Conservation (phyloP, 2,888 invertebrate genomes). For the Eupithecia inturbata region DNA sequence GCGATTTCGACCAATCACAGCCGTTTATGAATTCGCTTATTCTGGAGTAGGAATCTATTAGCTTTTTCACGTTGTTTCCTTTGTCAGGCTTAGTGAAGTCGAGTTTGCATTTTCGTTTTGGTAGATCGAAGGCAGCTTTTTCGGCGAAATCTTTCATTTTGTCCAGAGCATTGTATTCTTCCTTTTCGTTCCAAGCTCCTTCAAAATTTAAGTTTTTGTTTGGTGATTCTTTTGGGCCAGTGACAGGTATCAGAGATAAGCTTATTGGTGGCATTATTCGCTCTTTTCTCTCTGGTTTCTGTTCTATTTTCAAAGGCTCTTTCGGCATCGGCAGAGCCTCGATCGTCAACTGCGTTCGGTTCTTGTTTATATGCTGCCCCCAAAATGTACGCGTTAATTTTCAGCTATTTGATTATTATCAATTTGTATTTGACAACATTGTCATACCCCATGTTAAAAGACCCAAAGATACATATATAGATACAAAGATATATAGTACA, state of each 20-base stretch:
- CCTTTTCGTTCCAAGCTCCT: conserved; percentile 68
- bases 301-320: conserved; percentile 74
- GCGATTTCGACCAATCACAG: conserved; percentile 76
- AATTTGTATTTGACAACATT: conserved; percentile 83
- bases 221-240: conserved; percentile 69
- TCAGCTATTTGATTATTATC: conserved; percentile 73
- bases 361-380: conserved; percentile 83
- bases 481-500: conserved; percentile 64
- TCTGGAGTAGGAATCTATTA: conserved; percentile 77
- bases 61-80: conserved; percentile 72
- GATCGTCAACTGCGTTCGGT: conserved; percentile 78
- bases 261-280: conserved; percentile 78
- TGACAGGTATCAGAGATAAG: conserved; percentile 77
- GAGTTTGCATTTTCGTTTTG: conserved; percentile 70
- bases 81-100: conserved; percentile 61
- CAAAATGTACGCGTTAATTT: conserved; percentile 51
- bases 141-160: conserved; percentile 83
- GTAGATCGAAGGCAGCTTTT: conserved; percentile 77
- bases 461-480: conserved; percentile 57
- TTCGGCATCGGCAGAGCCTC: conserved; percentile 72
- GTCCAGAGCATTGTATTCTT: conserved; percentile 79
- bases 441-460: conserved; percentile 56
- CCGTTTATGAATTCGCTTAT: conserved; percentile 80
- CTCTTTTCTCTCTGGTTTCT: conserved; percentile 67
- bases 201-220: conserved; percentile 69